Evolutionary conservation across 2,113 vertebrate species (phyloP).

Genomic region (Zosterops hypoxanthus): DNA sequence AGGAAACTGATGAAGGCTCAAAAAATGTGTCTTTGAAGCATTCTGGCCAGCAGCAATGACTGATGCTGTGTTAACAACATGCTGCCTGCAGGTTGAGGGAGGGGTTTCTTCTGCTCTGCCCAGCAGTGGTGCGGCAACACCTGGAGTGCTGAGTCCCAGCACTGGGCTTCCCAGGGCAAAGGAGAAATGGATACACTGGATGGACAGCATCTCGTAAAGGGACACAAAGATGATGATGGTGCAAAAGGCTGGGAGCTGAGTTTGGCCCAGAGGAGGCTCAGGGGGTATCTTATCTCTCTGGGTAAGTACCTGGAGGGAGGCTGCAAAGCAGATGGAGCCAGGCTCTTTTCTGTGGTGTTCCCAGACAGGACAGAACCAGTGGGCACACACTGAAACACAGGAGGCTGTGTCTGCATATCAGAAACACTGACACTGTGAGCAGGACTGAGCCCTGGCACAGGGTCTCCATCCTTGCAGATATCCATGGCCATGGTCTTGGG

Average conservation of each 20-base stretch:
- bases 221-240: neutral
- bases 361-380: neutral
- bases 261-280: neutral
- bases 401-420: neutral
- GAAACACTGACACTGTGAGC: neutral
- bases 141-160: neutral
- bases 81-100: neutral
- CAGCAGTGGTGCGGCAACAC: neutral
- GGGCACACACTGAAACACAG: neutral
- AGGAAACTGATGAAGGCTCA: neutral
- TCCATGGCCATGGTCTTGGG: neutral
- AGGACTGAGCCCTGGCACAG: neutral
- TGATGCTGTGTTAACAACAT: neutral
- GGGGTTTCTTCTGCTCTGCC: neutral
- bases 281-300: neutral
- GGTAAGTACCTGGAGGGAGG: neutral
- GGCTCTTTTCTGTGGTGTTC: neutral
- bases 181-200: too few species aligned
- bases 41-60: neutral
- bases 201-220: fast-evolving
- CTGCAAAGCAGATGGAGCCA: neutral
- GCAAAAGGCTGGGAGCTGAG: neutral
- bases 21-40: neutral
- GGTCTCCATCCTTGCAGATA: neutral
- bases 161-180: neutral